These are phyloP conservation scores for Balaeniceps rex DNA, from an alignment of 2,113 vertebrate species.

Conservation along the genomic window DNA sequence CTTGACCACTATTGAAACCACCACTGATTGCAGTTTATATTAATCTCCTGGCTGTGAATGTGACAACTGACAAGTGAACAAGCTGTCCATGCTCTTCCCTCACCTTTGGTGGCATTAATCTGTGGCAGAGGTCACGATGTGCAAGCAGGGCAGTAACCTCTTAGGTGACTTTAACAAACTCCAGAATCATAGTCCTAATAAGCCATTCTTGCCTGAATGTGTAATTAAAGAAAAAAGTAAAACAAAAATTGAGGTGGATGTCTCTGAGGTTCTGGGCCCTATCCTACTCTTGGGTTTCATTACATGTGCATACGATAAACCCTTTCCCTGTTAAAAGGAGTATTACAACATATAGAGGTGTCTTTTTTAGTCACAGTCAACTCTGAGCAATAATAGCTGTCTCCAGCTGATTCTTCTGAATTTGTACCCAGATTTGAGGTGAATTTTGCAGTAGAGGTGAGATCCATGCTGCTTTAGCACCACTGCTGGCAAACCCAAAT, in stretches of 20 bases:
- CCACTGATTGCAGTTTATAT: background rate
- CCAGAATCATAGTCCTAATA: background rate
- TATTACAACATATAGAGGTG: background rate
- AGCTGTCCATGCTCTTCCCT: background rate
- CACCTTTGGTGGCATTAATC: background rate
- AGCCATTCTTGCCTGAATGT: background rate
- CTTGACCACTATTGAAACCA: background rate
- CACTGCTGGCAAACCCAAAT: background rate
- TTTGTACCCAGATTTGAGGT: background rate
- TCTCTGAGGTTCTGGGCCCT: background rate
- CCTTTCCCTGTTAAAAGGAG: background rate
- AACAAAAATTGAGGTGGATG: background rate
- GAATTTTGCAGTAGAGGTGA: background rate
- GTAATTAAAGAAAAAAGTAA: background rate
- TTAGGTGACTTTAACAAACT: background rate
- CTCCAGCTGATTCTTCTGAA: background rate
- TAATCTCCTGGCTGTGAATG: background rate
- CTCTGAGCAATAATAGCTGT: background rate
- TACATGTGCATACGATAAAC: background rate
- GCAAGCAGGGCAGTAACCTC: background rate
- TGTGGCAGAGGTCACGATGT: background rate
- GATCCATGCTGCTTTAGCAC: background rate
- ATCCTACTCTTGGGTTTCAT: background rate
- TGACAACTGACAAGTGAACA: background rate
- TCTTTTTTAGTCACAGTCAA: background rate